phyloP scores from a whole-genome alignment of 1,140 invertebrate genomes.

The Bombus pascuorum region DNA sequence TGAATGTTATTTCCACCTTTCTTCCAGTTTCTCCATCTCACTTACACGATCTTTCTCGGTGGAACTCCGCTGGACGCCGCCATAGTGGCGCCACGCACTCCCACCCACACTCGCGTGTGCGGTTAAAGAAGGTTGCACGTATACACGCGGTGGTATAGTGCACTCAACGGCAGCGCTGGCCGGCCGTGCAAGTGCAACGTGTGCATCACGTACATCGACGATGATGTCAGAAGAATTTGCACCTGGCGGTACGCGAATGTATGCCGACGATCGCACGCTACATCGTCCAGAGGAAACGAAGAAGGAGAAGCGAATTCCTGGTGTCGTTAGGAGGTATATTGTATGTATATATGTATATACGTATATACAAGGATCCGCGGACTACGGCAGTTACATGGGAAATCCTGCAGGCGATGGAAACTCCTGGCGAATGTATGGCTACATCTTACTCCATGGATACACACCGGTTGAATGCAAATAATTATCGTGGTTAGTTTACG shows the following conservation, averaged over 20 bases:
- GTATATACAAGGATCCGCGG: background rate
- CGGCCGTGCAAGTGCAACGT: conserved; percentile 53
- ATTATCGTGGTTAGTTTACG: conserved; percentile 63
- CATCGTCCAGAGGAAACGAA: conserved; percentile 29
- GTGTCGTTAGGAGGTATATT: conserved; percentile 50
- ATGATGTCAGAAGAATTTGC: conserved; percentile 77
- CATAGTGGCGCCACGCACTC: conserved; percentile 75
- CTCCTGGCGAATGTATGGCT: conserved; percentile 40
- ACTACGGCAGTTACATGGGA: conserved; percentile 34
- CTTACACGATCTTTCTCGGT: conserved; percentile 47
- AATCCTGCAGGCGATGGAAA: conserved; percentile 60
- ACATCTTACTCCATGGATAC: conserved; percentile 56
- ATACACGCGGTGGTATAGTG: conserved; percentile 22
- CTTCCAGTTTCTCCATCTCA: conserved; percentile 33
- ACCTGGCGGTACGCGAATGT: conserved; percentile 71
- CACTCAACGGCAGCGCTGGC: conserved; percentile 2
- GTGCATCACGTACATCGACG: conserved; percentile 66
- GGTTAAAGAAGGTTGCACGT: conserved; percentile 49
- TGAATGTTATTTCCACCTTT: conserved; percentile 55
- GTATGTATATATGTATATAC: background rate
- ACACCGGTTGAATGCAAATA: conserved; percentile 52
- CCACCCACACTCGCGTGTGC: conserved; percentile 68
- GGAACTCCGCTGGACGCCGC: conserved; percentile 74
- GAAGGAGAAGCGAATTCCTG: conserved; percentile 55
- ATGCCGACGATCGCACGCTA: conserved; percentile 43